Base-by-base conservation (phyloP, 2,797 vertebrate species). In the Eurystomus glaucurus region DNA sequence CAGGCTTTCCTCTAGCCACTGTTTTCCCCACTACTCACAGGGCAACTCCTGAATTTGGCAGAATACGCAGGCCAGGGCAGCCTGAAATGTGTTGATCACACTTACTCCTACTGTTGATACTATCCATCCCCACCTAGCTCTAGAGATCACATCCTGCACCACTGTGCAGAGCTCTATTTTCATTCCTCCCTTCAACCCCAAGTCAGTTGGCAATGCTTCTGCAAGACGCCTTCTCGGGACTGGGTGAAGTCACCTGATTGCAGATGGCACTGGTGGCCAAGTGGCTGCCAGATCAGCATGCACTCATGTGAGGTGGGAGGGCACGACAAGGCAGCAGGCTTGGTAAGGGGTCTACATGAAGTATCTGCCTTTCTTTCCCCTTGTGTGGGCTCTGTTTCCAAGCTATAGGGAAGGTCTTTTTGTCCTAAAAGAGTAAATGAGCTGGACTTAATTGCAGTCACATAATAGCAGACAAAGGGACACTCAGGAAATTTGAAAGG, bases 301-400 rank as follows among this genome's bases (percentile, higher is more conserved):
- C 5, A 20, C 37, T 19, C 2, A 0, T 19, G 28, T 0, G 5
- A 15, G 39, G 23, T 54, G n/a, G 9, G 41, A 69, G 68, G 28
- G 57, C 6, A 19, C 0, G 3, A 55, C 0, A 4, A 33, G 45
- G 12, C 39, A 78, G 37, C 14, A 72, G 50, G 19, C 23, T 64
- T 31, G 19, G 48, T 11, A 2, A 77, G 10, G 10, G 28, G 21
- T 21, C 23, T 65, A 58, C 14, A 17, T 0, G 8, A 14, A 26
- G 14, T 14, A 23, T n/a, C 33, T 61, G 21, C 52, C 57, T 54
- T 65, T 29, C 66, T 52, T 14, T 39, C 7, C 26, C 19, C 4
- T 28, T 9, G 5, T 6, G 10, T 11, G n/a, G 31, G 17, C 29
- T 71, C 69, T 43, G 9, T 20, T 92, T 31, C 60, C 58, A 62